A percentile compares a stretch with the other conserved stretches of the same genome.
phyloP scores from a whole-genome alignment of 2,113 vertebrate species.

The Pardalotus punctatus region DNA sequence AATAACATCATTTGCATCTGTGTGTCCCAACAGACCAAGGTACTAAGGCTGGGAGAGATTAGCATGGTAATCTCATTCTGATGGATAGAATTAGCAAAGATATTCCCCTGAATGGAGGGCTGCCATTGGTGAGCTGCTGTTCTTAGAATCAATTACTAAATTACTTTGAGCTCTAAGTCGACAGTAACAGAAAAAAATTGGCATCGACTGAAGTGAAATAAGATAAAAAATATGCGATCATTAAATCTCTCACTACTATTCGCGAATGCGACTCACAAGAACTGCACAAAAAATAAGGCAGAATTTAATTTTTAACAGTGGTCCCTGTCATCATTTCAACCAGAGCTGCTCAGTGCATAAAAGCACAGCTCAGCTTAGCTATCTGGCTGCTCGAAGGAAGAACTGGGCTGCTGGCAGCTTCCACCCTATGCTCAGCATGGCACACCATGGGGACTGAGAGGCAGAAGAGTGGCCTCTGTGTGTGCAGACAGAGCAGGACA shows the following conservation, averaged over 20 bases:
- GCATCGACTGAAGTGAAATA: constrained; percentile 96
- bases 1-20: constrained; percentile 82
- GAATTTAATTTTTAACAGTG: constrained; percentile 99
- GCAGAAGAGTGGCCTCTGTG: not conserved
- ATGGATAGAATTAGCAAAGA: constrained; percentile 99
- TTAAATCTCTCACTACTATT: constrained; percentile 99
- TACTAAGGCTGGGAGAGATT: constrained; percentile 84
- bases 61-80: constrained; percentile 99
- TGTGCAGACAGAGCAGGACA: not conserved
- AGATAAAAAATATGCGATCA: constrained; percentile 98
- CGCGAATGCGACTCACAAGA: constrained; percentile 97
- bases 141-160: constrained; percentile 99
- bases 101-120: constrained; percentile 92
- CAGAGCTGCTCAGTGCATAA: constrained; percentile 61
- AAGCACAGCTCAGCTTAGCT: constrained; percentile 17
- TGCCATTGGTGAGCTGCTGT: constrained; percentile 87
- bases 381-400: not conserved
- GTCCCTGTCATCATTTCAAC: constrained; percentile 98
- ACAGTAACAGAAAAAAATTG: constrained; percentile 99
- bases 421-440: not conserved
- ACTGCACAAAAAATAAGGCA: constrained; percentile 94
- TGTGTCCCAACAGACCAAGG: constrained; percentile 88
- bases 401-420: not conserved
- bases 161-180: constrained; percentile 99
- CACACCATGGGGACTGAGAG: not conserved